Conservation (phyloP, 2,888 invertebrate species). For the Troides helena region DNA sequence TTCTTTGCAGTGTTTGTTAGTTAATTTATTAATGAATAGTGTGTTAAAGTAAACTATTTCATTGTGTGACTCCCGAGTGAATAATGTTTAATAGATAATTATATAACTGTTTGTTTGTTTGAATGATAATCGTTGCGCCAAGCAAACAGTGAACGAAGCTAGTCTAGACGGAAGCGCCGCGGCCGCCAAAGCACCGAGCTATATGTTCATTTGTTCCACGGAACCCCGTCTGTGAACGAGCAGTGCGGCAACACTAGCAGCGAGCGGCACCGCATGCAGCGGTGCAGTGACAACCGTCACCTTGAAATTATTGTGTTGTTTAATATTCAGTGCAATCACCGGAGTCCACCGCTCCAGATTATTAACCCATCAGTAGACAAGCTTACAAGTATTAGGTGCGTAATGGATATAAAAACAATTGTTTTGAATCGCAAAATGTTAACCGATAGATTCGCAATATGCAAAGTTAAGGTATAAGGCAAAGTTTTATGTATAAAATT, state of each 20-base stretch:
- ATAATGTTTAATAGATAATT: too few species aligned
- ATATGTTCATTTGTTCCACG: slow-evolving; percentile 3
- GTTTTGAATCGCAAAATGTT: not conserved
- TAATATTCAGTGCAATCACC: not conserved
- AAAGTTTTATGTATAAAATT: not conserved
- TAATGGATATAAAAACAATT: not conserved
- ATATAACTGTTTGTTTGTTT: not conserved
- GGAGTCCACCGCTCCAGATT: not conserved
- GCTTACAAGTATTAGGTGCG: too few species aligned
- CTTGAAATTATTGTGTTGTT: too few species aligned
- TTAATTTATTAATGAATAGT: too few species aligned
- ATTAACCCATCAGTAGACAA: too few species aligned
- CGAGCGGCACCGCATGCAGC: too few species aligned
- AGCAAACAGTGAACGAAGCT: slow-evolving; percentile 8
- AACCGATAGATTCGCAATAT: not conserved
- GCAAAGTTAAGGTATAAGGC: not conserved
- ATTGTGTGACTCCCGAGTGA: too few species aligned
- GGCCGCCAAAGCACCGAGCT: not conserved
- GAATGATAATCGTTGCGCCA: not conserved
- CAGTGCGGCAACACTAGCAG: too few species aligned
- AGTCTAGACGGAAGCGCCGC: slow-evolving; percentile 12
- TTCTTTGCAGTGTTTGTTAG: too few species aligned
- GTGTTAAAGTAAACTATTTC: too few species aligned
- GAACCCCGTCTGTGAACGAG: not conserved
- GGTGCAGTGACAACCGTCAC: too few species aligned